Conservation (phyloP, 1,140 invertebrate genomes). For the Oryzaephilus surinamensis region DNA sequence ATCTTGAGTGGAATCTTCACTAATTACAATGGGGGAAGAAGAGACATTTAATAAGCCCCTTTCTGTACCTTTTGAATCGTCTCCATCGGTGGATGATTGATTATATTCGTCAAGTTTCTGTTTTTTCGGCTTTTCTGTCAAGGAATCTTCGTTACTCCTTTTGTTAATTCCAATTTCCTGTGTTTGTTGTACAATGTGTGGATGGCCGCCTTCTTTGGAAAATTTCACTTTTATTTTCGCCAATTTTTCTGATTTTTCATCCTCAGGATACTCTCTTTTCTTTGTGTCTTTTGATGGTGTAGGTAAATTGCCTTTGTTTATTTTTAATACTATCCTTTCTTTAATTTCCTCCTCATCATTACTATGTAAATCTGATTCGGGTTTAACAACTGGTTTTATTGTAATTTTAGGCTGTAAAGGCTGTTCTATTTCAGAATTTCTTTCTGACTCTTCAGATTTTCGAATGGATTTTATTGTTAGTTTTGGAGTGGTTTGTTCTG, state of each 20-base stretch:
- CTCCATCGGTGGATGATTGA: not conserved
- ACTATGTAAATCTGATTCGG: slow-evolving; percentile 1
- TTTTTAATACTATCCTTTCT: slow-evolving; percentile 34
- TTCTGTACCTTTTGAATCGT: too few species aligned
- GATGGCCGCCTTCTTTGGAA: slow-evolving; percentile 31
- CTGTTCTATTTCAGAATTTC: slow-evolving; percentile 4
- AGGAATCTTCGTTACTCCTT: not conserved
- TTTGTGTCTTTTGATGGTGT: slow-evolving; percentile 20
- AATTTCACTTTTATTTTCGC: slow-evolving; percentile 34
- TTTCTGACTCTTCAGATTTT: slow-evolving; percentile 4
- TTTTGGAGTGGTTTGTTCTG: slow-evolving; percentile 10
- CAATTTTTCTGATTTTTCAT: slow-evolving; percentile 31
- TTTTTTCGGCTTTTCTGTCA: not conserved
- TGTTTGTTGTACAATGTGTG: slow-evolving; percentile 29
- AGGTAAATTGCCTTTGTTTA: slow-evolving; percentile 27
- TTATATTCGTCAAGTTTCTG: slow-evolving; percentile 1
- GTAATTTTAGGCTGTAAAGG: slow-evolving; percentile 14
- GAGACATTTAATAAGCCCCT: too few species aligned
- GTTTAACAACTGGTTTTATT: slow-evolving; percentile 15
- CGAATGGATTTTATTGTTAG: slow-evolving; percentile 19
- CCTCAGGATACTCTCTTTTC: slow-evolving; percentile 20
- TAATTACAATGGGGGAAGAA: slow-evolving; percentile 17
- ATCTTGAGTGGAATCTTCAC: slow-evolving; percentile 23
- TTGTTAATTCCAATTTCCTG: slow-evolving; percentile 3
- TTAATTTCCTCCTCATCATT: slow-evolving; percentile 28